phyloP scores from a whole-genome alignment of 2,888 invertebrate genomes.

The Alloplasta piceator region DNA sequence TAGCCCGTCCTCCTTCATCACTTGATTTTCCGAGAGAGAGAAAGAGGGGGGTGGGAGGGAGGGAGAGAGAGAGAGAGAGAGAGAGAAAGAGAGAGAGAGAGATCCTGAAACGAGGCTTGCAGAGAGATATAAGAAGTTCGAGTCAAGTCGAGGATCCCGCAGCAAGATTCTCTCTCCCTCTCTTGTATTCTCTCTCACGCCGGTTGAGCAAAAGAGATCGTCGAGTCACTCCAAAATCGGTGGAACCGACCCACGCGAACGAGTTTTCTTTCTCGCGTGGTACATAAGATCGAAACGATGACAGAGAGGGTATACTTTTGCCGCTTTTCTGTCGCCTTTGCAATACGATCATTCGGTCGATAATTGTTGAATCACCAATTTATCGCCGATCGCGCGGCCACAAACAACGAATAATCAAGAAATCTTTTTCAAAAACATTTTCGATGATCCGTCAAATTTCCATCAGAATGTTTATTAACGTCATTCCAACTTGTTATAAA shows the following conservation, averaged over 20 bases:
- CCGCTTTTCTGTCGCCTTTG: too few species aligned
- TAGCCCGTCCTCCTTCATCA: too few species aligned
- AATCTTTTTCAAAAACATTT: too few species aligned
- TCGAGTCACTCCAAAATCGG: conserved; percentile 68
- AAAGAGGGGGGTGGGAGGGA: conserved; percentile 4
- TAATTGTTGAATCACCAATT: too few species aligned
- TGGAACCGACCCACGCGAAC: conserved; percentile 67
- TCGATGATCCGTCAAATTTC: too few species aligned
- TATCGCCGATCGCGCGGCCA: too few species aligned
- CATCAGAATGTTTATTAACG: too few species aligned
- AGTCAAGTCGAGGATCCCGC: conserved; percentile 42
- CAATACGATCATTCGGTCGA: too few species aligned
- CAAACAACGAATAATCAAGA: too few species aligned
- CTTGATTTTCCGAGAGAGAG: too few species aligned
- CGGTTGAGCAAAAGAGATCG: background rate
- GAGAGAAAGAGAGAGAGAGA: conserved; percentile 32
- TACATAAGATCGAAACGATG: background rate
- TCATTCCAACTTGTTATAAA: too few species aligned
- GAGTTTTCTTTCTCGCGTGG: conserved; percentile 54
- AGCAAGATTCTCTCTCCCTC: conserved; percentile 41
- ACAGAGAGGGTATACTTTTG: too few species aligned
- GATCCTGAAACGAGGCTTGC: background rate
- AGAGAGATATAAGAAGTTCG: conserved; percentile 4
- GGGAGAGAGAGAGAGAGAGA: conserved; percentile 17
- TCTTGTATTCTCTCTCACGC: background rate